Conservation (phyloP, 2,888 invertebrate species). For the Hetaerina titia region DNA sequence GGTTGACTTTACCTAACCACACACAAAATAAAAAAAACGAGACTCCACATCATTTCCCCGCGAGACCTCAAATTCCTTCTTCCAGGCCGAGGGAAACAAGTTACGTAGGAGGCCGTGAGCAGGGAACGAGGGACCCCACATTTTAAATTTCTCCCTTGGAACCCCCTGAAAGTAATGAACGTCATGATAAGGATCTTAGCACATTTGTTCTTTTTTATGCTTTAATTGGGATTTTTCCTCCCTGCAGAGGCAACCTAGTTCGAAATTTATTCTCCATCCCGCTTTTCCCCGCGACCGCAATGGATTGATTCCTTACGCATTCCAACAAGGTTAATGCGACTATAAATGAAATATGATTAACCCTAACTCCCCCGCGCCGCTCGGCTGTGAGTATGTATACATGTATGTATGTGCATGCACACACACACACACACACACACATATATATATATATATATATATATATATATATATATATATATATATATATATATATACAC, state of each 20-base stretch:
- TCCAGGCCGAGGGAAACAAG: neutral
- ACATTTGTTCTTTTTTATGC: neutral
- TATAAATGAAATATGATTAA: neutral
- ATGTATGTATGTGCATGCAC: too few species aligned
- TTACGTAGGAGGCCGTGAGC: neutral
- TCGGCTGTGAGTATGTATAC: too few species aligned
- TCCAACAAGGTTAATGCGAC: neutral
- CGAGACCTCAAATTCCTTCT: neutral
- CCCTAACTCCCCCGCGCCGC: neutral
- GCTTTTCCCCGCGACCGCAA: neutral
- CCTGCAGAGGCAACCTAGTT: neutral
- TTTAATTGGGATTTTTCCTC: neutral
- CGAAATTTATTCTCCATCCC: neutral
- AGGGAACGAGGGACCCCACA: neutral
- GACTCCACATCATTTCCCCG: neutral
- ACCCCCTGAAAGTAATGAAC: neutral
- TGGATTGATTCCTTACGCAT: neutral
- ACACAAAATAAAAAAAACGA: neutral
- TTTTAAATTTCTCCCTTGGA: neutral
- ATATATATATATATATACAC: too few species aligned
- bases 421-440: too few species aligned
- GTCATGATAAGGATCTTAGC: constrained; percentile 12
- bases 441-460: too few species aligned
- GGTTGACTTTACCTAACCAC: neutral
- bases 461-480: too few species aligned